Percentiles rank a stretch among this genome's conserved stretches.
phyloP scores from a whole-genome alignment of 2,888 invertebrate genomes.

The Zhengitettix transpicula region DNA sequence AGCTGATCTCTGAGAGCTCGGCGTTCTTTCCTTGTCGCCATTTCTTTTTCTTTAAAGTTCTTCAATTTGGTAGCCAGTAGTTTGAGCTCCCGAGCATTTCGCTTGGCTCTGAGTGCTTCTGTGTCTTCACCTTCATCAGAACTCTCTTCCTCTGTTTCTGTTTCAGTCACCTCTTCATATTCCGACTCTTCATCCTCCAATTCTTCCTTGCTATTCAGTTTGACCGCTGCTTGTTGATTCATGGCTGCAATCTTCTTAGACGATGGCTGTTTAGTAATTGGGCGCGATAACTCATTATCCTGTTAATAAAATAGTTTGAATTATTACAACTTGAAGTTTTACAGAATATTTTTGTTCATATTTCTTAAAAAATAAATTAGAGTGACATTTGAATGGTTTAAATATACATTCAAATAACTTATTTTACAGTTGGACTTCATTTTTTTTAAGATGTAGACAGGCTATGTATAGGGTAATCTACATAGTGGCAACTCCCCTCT shows the following conservation, averaged over 20 bases:
- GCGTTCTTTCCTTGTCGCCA: slow-evolving; percentile 54
- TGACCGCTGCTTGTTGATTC: background rate
- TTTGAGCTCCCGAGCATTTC: slow-evolving; percentile 51
- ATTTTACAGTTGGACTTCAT: no score
- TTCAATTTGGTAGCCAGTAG: slow-evolving; percentile 35
- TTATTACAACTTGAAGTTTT: no score
- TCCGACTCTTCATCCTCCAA: slow-evolving; percentile 35
- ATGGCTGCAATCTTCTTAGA: slow-evolving; percentile 15
- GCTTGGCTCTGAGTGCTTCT: slow-evolving; percentile 30
- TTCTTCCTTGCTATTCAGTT: slow-evolving; percentile 8
- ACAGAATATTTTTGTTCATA: no score
- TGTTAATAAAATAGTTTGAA: background rate
- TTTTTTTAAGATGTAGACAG: no score
- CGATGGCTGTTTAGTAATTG: slow-evolving; percentile 17
- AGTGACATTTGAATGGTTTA: no score
- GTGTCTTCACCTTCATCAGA: slow-evolving; percentile 13
- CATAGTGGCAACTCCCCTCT: no score
- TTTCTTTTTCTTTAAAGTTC: slow-evolving; percentile 17
- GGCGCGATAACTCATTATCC: background rate
- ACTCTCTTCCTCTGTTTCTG: slow-evolving; percentile 46
- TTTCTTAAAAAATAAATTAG: no score
- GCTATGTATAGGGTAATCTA: no score
- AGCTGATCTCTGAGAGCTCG: slow-evolving; percentile 60
- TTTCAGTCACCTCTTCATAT: slow-evolving; percentile 43
- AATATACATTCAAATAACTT: no score